A percentile compares a stretch with the other conserved stretches of the same genome.
phyloP scores from a whole-genome alignment of 2,888 invertebrate species.

The Meiosimyza decipiens region DNA sequence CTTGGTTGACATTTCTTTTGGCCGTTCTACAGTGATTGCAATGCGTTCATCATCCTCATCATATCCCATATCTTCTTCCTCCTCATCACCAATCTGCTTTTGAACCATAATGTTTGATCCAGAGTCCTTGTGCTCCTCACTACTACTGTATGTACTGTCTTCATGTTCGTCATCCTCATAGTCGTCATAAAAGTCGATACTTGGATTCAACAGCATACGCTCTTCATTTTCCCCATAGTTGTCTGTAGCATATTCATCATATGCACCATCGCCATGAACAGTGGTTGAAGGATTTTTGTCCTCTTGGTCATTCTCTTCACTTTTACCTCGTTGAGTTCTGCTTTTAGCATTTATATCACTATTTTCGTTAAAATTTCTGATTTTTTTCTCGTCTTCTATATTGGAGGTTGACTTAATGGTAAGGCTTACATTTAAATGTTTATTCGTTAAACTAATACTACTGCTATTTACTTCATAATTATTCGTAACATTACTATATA shows the following conservation, averaged over 20 bases:
- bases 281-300: slow-evolving; percentile 40
- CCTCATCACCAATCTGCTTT: slow-evolving; percentile 44
- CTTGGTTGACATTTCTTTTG: slow-evolving; percentile 48
- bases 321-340: slow-evolving; percentile 32
- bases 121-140: slow-evolving; percentile 36
- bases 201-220: slow-evolving; percentile 58
- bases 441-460: slow-evolving; percentile 50
- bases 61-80: slow-evolving; percentile 63
- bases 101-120: slow-evolving; percentile 35
- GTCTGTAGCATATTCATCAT: slow-evolving; percentile 54
- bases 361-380: slow-evolving; percentile 40
- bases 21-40: slow-evolving; percentile 54
- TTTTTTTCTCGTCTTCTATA: slow-evolving; percentile 29
- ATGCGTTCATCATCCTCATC: slow-evolving; percentile 64
- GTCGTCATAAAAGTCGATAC: slow-evolving; percentile 60
- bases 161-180: slow-evolving; percentile 48
- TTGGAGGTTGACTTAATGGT: slow-evolving; percentile 49
- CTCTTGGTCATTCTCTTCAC: slow-evolving; percentile 39
- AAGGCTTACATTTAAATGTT: slow-evolving; percentile 49
- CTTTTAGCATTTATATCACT: slow-evolving; percentile 43
- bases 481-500: slow-evolving; percentile 55
- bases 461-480: slow-evolving; percentile 50
- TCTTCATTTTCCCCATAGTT: slow-evolving; percentile 49
- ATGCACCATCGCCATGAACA: slow-evolving; percentile 38
- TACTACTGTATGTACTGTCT: slow-evolving; percentile 37